Evolutionary conservation across 2,888 invertebrate genomes (phyloP), one percentile per base, ranked within the genome.

Genomic region (Notodonta ziczac): DNA sequence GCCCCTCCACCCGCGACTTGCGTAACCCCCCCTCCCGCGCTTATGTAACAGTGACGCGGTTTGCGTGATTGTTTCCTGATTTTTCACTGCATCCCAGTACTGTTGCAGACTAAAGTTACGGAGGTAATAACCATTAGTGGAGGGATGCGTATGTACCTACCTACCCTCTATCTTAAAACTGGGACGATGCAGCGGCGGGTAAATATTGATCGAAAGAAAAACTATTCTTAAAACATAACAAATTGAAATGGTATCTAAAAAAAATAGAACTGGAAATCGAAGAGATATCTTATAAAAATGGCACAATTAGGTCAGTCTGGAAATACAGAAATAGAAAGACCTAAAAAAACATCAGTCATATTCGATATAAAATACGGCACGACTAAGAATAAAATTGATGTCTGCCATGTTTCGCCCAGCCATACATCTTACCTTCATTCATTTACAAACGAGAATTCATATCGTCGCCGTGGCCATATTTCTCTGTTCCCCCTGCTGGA

Each of bases 1-100:
- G 62, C 61, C 73, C 60, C 70, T 65, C 70, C 63, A 66, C 70
- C 68, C 74, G 62, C 80, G 76, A 76, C 87, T 89, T 89, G 89
- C 89, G 90, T 90, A 89, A 88, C 85, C 79, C 81, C 81, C 78
- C 75, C 73, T 75, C 83, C 83, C 86, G 76, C 79, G 83, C 85
- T 92, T 92, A 92, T 90, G 88, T 91, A 91, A 91, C 86, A 78
- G 80, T 87, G 88, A 89, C 89, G 88, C 86, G 86, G 83, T 78
- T 80, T 74, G 74, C 84, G 81, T 83, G 84, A 86, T 87, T 84
- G 70, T 84, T 87, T 90, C 88, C 89, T 86, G 78, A 82, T 83
- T 75, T 75, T 77, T 72, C 71, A 59, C 70, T 75, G 77, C 75
- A 75, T 77, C 75, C 66, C 67, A 63, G 75, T 77, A 66, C 72